Evolutionary conservation across 64 coral and sea anemone species (phyloP).

Genomic region (Montipora cactus): DNA sequence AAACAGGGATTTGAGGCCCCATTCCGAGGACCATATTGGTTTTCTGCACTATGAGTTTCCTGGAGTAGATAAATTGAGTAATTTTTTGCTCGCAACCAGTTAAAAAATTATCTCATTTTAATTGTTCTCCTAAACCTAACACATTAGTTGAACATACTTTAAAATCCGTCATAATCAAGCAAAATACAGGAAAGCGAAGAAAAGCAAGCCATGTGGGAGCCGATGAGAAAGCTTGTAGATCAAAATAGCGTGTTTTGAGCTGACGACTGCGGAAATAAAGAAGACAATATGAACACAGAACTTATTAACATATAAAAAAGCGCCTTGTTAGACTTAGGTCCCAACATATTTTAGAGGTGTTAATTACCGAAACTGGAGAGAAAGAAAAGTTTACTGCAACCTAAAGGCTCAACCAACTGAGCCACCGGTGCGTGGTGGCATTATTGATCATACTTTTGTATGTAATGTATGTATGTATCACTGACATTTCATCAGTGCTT

Average conservation of each 20-base stretch:
- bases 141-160: too few relatives aligned
- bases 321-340: too few relatives aligned
- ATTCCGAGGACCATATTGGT: not conserved
- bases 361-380: too few relatives aligned
- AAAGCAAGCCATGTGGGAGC: not conserved
- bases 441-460: not conserved
- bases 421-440: too few relatives aligned
- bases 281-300: not conserved
- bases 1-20: not conserved
- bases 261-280: not conserved
- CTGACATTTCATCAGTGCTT: not conserved
- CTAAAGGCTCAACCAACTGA: too few relatives aligned
- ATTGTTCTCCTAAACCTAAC: too few relatives aligned
- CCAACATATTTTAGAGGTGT: too few relatives aligned
- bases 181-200: too few relatives aligned
- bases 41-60: not conserved
- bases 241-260: not conserved
- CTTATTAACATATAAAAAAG: not conserved
- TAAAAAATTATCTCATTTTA: too few relatives aligned
- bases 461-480: not conserved
- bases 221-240: not conserved
- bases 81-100: too few relatives aligned
- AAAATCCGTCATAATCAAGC: too few relatives aligned
- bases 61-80: constrained; percentile 16
- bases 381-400: too few relatives aligned